Conservation (phyloP, 2,113 vertebrate species). For the Syrmaticus mikado region DNA sequence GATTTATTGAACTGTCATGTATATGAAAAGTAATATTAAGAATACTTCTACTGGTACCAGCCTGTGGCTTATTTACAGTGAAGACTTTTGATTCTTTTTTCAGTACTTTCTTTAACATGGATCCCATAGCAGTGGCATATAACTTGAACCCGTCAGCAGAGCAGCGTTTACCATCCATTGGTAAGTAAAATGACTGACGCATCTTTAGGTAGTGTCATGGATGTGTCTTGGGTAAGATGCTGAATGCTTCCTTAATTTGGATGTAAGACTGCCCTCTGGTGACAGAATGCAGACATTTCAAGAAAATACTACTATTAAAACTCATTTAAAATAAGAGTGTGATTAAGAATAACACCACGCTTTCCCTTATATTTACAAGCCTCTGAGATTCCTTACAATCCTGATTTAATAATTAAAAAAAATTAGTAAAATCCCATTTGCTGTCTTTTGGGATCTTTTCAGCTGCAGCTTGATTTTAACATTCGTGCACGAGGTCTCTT, state of each 20-base stretch:
- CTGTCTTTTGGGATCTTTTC: background rate
- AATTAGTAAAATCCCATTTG: background rate
- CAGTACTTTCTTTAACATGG: constrained; percentile 88
- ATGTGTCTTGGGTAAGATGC: background rate
- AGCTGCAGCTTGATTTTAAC: background rate
- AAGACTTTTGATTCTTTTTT: background rate
- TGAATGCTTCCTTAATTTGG: background rate
- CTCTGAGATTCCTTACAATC: background rate
- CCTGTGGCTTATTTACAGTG: background rate
- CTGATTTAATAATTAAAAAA: background rate
- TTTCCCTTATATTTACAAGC: background rate
- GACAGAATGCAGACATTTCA: background rate
- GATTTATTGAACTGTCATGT: background rate
- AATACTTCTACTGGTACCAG: accelerated
- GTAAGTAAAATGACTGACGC: constrained; percentile 49
- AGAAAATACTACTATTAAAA: background rate
- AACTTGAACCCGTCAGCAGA: constrained; percentile 71
- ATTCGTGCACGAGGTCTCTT: background rate
- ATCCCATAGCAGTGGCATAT: constrained; percentile 81
- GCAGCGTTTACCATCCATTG: constrained; percentile 45
- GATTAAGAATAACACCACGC: background rate
- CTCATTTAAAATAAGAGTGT: accelerated
- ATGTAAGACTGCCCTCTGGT: constrained; percentile 61
- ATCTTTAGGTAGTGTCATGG: background rate
- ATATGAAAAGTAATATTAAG: accelerated